Evolutionary conservation across 2,797 vertebrate genomes (phyloP), one percentile per base, ranked within the genome.

Genomic region (Argentina silus): DNA sequence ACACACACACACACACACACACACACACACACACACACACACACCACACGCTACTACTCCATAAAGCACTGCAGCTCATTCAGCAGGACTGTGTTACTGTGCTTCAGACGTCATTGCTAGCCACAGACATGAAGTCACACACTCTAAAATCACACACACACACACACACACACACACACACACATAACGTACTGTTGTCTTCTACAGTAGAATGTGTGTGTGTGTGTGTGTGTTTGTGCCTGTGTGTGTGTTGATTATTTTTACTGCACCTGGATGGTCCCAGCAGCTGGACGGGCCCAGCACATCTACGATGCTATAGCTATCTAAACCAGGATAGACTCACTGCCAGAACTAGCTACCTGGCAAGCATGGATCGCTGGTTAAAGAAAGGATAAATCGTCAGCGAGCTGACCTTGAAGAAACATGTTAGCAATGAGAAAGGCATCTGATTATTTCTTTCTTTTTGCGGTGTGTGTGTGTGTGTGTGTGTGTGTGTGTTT

Each of bases 41-140:
- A 86, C 84, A 74, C 81, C 77, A 5, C 10, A n/a, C 27, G 12
- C 27, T 15, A 15, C 7, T 11, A 51, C 50, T 10, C 50, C 11
- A 82, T 86, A 81, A 86, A 89, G 71, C 59, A 43, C 48, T 36
- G 12, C 17, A 47, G 56, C 65, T 60, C 74, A 71, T 82, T 85
- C 81, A 83, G 77, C 70, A 82, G 75, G 36, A 66, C 53, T 56
- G 68, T 36, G 61, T 44, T 10, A 67, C 12, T 17, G 55, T 15
- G 27, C 10, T 69, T 3, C 51, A 61, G 27, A 27, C 59, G 7
- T 61, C 60, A 70, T 23, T 75, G 14, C 1, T 3, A 67, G 7
- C 43, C 2, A 9, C 51, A 27, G 44, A 9, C 51, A 76, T 55
- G 44, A 62, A 65, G 42, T 57, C 23, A 62, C 19, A 17, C 60